Base-by-base conservation (phyloP, 1,140 invertebrate genomes). In the Lerema accius region DNA sequence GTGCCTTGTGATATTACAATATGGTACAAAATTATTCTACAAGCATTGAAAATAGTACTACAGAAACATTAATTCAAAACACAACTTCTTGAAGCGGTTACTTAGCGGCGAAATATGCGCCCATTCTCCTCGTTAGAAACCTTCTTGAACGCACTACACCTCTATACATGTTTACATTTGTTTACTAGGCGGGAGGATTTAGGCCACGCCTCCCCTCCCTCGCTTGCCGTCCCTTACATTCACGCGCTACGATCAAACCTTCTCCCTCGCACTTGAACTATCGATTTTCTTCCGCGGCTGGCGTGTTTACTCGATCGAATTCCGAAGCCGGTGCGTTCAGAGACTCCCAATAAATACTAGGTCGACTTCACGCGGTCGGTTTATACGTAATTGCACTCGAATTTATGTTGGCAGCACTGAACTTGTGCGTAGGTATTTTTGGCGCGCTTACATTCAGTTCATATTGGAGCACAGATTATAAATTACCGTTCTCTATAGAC, bases 261-360 rank as follows among this genome's bases (percentile, higher is more conserved):
- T 73, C 74, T 72, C 76, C 46, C 72, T 83, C 76, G 59, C 69
- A 58, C 55, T 62, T 73, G 48, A 64, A 63, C 64, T 78, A 85
- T 85, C 81, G 83, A 85, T 85, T 82, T 78, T 77, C 76, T 70
- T 58, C 17, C 55, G 45, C 13, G 23, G 23, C 53, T 45, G 53
- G 40, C 59, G 69, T 84, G 82, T 84, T 84, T 84, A 84, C 82
- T 67, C 76, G 75, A 63, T 63, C 71, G 75, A 83, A 82, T 83
- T 77, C 72, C 80, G 69, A 69, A 60, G 67, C 71, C 69, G 43
- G 49, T 62, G 37, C 42, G 59, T 68, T 63, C 66, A 65, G 55
- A 17, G 45, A 42, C 60, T 75, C 62, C 67, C 79, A 63, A 70
- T 73, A 67, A 77, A 72, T 78, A 64, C 9, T 66, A 61, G 70